Conservation (phyloP, 2,888 invertebrate genomes). For the Dynastes tityus region DNA sequence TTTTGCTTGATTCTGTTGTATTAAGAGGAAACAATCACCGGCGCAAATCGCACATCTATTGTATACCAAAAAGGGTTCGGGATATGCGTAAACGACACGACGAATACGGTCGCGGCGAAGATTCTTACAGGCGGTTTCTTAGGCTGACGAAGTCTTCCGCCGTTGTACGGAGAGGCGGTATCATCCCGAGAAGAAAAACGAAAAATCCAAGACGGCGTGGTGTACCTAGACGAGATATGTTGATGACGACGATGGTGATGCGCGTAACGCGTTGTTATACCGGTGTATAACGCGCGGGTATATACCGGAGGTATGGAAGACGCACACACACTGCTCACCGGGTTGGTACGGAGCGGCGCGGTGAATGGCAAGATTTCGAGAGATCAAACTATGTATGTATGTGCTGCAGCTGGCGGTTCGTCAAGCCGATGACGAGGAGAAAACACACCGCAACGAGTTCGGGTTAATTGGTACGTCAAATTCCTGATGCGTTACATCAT, state of each 20-base stretch:
- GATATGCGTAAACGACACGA: not conserved
- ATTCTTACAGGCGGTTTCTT: slow-evolving; percentile 1
- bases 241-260: slow-evolving; percentile 9
- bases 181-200: slow-evolving; percentile 6
- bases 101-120: not conserved
- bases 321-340: slow-evolving; percentile 10
- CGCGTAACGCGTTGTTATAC: slow-evolving; percentile 11
- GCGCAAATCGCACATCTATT: not conserved
- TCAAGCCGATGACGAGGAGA: slow-evolving; percentile 45
- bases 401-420: slow-evolving; percentile 44
- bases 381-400: slow-evolving; percentile 35
- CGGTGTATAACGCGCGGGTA: not conserved
- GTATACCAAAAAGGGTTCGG: not conserved
- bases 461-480: slow-evolving; percentile 50
- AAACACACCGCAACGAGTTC: slow-evolving; percentile 46
- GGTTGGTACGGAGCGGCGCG: slow-evolving; percentile 31
- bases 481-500: slow-evolving; percentile 51
- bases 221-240: not conserved
- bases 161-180: not conserved
- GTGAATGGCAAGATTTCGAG: slow-evolving; percentile 45
- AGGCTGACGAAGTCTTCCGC: not conserved
- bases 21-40: not conserved
- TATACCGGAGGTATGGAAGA: not conserved
- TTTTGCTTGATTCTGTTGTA: not conserved
- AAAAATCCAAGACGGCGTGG: slow-evolving; percentile 11